These are phyloP conservation scores for Heteronetta atricapilla DNA, from an alignment of 2,113 vertebrate genomes.

Conservation along the genomic window DNA sequence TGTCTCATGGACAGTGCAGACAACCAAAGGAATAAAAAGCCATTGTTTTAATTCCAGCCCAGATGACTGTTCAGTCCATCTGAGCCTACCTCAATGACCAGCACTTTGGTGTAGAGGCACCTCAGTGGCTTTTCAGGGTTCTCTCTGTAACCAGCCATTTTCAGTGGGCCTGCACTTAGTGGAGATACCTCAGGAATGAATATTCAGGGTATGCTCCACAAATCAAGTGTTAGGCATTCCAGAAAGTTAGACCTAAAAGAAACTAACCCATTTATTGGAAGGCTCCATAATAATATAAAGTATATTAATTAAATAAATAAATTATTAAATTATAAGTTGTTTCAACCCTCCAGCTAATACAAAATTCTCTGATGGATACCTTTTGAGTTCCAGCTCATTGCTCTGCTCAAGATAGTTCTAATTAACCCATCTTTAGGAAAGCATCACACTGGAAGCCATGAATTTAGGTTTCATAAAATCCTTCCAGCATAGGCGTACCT, in stretches of 20 bases:
- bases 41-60: not conserved
- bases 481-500: not conserved
- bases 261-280: slow-evolving; percentile 31
- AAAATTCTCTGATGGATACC: not conserved
- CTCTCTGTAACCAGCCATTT: not conserved
- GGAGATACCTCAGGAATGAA: not conserved
- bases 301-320: too few relatives aligned
- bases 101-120: not conserved
- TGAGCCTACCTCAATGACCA: not conserved
- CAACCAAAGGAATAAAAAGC: not conserved
- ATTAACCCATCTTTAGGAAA: slow-evolving; percentile 37
- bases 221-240: not conserved
- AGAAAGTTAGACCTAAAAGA: slow-evolving; percentile 24
- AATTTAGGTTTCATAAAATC: not conserved
- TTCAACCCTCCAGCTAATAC: slow-evolving; percentile 5
- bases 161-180: not conserved
- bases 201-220: not conserved
- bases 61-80: not conserved
- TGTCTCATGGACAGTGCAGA: not conserved
- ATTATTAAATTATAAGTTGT: slow-evolving; percentile 28
- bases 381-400: slow-evolving; percentile 19
- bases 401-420: slow-evolving; percentile 1
- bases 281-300: not conserved
- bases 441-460: not conserved
- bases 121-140: not conserved